These are phyloP conservation scores for Aphis craccivora DNA, from an alignment of 1,140 invertebrate genomes.

Conservation along the genomic window DNA sequence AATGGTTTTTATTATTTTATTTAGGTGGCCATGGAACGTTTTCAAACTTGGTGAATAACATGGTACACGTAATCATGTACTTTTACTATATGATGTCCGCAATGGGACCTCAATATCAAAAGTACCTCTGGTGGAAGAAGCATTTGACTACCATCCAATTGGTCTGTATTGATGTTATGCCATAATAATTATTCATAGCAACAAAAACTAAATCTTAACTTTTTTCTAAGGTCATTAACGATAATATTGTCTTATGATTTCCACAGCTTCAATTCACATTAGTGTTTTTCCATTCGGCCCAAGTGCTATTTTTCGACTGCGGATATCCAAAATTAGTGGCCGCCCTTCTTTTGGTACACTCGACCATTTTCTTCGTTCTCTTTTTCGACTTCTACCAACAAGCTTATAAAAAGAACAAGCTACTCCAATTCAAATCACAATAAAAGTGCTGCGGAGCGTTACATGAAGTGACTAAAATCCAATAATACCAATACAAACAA, in stretches of 20 bases:
- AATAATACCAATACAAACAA: background rate
- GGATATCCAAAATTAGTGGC: constrained; percentile 80
- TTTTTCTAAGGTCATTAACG: background rate
- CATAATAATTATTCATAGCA: constrained; percentile 6
- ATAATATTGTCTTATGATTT: constrained; percentile 48
- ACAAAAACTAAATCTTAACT: background rate
- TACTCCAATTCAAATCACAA: constrained; percentile 46
- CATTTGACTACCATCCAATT: constrained; percentile 90
- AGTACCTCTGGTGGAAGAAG: constrained; percentile 95
- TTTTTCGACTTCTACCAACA: constrained; percentile 92
- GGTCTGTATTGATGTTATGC: constrained; percentile 66
- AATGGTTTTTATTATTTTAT: constrained; percentile 14
- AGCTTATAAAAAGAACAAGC: constrained; percentile 70
- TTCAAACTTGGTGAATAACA: constrained; percentile 90
- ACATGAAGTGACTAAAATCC: constrained; percentile 14
- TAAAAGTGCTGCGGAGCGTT: background rate
- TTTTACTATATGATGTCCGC: constrained; percentile 90
- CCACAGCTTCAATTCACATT: constrained; percentile 79
- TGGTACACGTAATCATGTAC: constrained; percentile 96
- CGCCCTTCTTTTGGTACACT: constrained; percentile 81
- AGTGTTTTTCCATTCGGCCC: constrained; percentile 78
- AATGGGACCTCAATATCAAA: constrained; percentile 88
- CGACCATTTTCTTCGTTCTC: constrained; percentile 87
- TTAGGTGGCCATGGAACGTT: constrained; percentile 90
- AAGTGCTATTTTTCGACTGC: constrained; percentile 77